Evolutionary conservation across 2,888 invertebrate genomes (phyloP).

Genomic region (Caenorhabditis sp.): DNA sequence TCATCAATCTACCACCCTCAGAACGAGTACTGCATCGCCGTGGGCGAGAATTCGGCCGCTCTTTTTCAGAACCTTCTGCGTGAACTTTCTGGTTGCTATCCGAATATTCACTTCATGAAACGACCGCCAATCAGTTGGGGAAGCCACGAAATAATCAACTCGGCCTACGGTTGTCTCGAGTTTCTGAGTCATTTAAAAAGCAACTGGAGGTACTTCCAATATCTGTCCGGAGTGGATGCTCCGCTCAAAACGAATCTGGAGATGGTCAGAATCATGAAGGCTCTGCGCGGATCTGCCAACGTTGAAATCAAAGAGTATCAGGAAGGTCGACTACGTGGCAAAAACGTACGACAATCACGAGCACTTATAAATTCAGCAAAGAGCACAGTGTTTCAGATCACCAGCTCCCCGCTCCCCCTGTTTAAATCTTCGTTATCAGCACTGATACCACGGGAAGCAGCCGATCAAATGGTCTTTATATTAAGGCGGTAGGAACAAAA

Average conservation of each 20-base stretch:
- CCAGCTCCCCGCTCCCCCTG: slow-evolving; percentile 50
- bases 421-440: slow-evolving; percentile 62
- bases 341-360: slow-evolving; percentile 56
- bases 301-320: slow-evolving; percentile 46
- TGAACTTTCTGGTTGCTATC: slow-evolving; percentile 62
- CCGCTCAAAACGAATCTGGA: slow-evolving; percentile 64
- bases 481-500: not conserved
- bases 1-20: slow-evolving; percentile 74
- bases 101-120: slow-evolving; percentile 68
- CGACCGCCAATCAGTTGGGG: slow-evolving; percentile 61
- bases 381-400: slow-evolving; percentile 37
- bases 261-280: slow-evolving; percentile 62
- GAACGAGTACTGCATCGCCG: slow-evolving; percentile 72
- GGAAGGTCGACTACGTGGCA: slow-evolving; percentile 16
- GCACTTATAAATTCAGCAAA: too few relatives aligned
- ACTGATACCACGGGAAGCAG: slow-evolving; percentile 54
- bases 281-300: slow-evolving; percentile 57
- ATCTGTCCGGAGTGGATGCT: slow-evolving; percentile 60
- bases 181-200: slow-evolving; percentile 43
- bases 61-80: slow-evolving; percentile 62
- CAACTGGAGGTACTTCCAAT: slow-evolving; percentile 62
- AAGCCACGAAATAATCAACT: slow-evolving; percentile 61
- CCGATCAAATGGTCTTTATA: slow-evolving; percentile 30
- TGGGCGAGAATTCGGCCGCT: slow-evolving; percentile 61
- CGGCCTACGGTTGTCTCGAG: slow-evolving; percentile 57